phyloP scores from a whole-genome alignment of 2,888 invertebrate genomes.

The Phortica okadai region DNA sequence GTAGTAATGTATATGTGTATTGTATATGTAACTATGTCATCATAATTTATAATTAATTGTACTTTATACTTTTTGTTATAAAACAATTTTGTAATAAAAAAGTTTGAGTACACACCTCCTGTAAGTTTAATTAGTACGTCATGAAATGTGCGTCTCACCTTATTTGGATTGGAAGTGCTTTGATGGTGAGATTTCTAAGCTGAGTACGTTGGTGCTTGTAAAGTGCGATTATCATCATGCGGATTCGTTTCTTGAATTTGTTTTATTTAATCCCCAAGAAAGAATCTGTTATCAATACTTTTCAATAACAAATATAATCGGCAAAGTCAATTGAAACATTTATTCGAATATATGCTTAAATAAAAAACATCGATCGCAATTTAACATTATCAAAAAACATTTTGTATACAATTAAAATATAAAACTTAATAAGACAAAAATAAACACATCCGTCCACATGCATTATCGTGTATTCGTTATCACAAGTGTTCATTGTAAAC shows the following conservation, averaged over 20 bases:
- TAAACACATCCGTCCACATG: not conserved
- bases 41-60: slow-evolving; percentile 45
- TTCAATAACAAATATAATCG: too few species aligned
- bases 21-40: slow-evolving; percentile 15
- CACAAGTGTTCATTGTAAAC: not conserved
- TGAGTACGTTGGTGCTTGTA: too few species aligned
- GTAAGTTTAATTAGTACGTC: not conserved
- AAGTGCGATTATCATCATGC: too few species aligned
- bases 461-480: not conserved
- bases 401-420: slow-evolving; percentile 51
- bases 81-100: slow-evolving; percentile 10
- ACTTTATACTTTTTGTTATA: slow-evolving; percentile 43
- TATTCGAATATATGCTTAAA: slow-evolving; percentile 47
- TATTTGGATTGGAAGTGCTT: too few species aligned
- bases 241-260: too few species aligned
- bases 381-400: slow-evolving; percentile 62
- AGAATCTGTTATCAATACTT: too few species aligned
- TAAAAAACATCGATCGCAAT: slow-evolving; percentile 57
- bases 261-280: too few species aligned
- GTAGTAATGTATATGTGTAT: slow-evolving; percentile 41
- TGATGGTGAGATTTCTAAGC: too few species aligned
- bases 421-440: slow-evolving; percentile 54
- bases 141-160: not conserved
- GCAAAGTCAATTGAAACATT: slow-evolving; percentile 52
- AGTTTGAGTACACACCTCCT: slow-evolving; percentile 11